Evolutionary conservation across 2,888 invertebrate genomes (phyloP), one percentile per base, ranked within the genome.

Genomic region (Tethea ocularis): DNA sequence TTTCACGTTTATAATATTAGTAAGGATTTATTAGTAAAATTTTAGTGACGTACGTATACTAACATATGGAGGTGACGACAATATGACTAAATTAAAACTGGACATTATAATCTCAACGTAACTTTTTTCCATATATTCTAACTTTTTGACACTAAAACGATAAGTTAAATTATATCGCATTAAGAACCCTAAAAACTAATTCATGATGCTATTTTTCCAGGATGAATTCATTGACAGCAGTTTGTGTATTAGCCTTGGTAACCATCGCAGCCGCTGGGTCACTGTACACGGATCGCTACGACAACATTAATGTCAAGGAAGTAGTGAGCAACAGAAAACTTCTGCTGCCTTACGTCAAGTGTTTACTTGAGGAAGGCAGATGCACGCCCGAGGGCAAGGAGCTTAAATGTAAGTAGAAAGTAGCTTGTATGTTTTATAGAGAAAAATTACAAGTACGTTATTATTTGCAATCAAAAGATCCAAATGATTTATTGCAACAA

Each of bases 361-460:
- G 96, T 67, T 76, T 95, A 52, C 84, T 96, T 64, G 94, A 93
- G 0, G 77, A 87, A 62, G 95, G 94, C 51, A 82, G 69, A 57
- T 96, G 96, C 80, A 94, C 95, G 0, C 87, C 95, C 15, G 96
- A 96, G 64, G 96, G 94, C 64, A 93, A 91, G 71, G 95, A 95
- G 83, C 87, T 96, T 0, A 95, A 94, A 91, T 91, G 96, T 96
- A 83, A 93, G 93, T 72, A 57, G 51, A 26, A 41, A 2, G 33
- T 33, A 33, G 11, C 11, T 33, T 13, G 11, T 33, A 33, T 33
- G 1, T 13, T 7, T 1, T 20, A 36, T 13, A 36, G 2, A 36
- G n/a, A 36, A 13, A 36, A 11, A 10, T 36, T 6, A 11, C 36
- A 3, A 36, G 7, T 26, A 26, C 7, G 29, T 29, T 8, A 8